These are phyloP conservation scores for Gymnoscelis rufifasciata DNA, from an alignment of 2,888 invertebrate genomes.

Conservation along the genomic window DNA sequence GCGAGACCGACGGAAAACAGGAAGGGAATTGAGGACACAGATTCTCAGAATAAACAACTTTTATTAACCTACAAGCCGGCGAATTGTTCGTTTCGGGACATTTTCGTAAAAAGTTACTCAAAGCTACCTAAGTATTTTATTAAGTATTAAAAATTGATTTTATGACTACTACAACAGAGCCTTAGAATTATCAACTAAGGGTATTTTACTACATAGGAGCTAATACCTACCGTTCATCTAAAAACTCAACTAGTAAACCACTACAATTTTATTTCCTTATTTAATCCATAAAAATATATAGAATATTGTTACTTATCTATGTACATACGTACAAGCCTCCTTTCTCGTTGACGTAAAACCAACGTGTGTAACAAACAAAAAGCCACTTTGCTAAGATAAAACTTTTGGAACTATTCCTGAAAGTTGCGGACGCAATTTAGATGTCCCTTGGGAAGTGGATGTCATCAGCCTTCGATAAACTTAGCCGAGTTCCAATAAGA, in stretches of 20 bases:
- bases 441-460: slow-evolving; percentile 24
- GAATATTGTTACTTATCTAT: neutral
- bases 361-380: slow-evolving; percentile 27
- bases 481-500: neutral
- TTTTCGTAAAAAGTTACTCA: too few species aligned
- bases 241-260: too few species aligned
- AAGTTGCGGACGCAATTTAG: slow-evolving; percentile 25
- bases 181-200: too few species aligned
- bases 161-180: too few species aligned
- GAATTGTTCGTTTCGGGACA: too few species aligned
- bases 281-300: too few species aligned
- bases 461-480: slow-evolving; percentile 16
- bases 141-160: too few species aligned
- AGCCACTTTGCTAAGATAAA: slow-evolving; percentile 28
- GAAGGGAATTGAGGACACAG: neutral
- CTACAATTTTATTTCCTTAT: too few species aligned
- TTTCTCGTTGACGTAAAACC: slow-evolving; percentile 17
- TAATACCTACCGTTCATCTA: too few species aligned
- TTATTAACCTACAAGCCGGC: slow-evolving; percentile 1
- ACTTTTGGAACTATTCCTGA: slow-evolving; percentile 27
- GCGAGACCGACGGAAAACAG: neutral
- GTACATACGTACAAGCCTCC: slow-evolving; percentile 1
- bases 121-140: too few species aligned
- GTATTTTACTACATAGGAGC: too few species aligned
- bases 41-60: slow-evolving; percentile 8